These are phyloP conservation scores for Trypoxylon attenuatum DNA, from an alignment of 2,888 invertebrate species.

Conservation along the genomic window DNA sequence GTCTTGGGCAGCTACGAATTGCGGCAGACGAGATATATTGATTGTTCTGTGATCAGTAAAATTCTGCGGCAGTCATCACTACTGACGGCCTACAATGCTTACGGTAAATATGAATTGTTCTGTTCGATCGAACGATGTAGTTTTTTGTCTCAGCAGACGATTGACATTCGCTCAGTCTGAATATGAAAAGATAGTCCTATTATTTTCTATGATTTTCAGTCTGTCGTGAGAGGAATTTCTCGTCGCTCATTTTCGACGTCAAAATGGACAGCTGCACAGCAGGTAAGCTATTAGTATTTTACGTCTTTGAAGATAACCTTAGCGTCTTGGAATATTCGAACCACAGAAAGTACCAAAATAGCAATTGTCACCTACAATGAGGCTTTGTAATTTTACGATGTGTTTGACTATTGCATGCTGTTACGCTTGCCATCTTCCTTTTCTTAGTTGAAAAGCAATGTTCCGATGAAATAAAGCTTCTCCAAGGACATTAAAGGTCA, in stretches of 20 bases:
- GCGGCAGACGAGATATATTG: neutral
- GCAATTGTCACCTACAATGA: no score
- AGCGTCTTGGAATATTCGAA: no score
- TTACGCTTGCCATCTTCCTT: neutral
- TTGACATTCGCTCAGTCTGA: slow-evolving; percentile 11
- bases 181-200: neutral
- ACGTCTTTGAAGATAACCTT: slow-evolving; percentile 36
- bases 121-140: slow-evolving; percentile 1
- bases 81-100: slow-evolving; percentile 55
- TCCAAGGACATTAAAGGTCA: slow-evolving; percentile 56
- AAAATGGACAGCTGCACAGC: slow-evolving; percentile 70
- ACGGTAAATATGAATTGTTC: slow-evolving; percentile 56
- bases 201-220: slow-evolving; percentile 59
- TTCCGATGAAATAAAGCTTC: neutral
- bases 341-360: no score
- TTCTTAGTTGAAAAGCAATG: neutral
- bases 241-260: slow-evolving; percentile 71
- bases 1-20: slow-evolving; percentile 2
- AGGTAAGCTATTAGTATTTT: slow-evolving; percentile 55
- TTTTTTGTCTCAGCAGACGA: slow-evolving; percentile 6
- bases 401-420: no score
- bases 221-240: slow-evolving; percentile 59
- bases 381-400: no score
- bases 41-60: neutral
- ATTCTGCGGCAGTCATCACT: neutral